Evolutionary conservation across 2,797 vertebrate species (phyloP).

Genomic region (Neosalanx taihuensis): DNA sequence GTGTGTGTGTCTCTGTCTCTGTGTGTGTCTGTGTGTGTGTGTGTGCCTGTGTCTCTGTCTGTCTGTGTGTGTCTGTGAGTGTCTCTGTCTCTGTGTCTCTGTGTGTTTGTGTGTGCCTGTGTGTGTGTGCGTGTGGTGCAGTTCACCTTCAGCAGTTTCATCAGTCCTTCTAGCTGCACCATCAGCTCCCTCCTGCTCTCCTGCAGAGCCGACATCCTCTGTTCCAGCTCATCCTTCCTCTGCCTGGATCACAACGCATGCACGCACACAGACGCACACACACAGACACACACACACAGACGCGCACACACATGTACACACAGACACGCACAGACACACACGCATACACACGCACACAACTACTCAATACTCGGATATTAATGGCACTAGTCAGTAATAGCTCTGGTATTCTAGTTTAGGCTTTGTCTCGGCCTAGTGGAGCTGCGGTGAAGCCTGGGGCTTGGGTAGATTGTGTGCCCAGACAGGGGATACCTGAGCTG

Average conservation of each 20-base stretch:
- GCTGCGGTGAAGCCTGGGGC: not conserved
- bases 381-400: no score
- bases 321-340: constrained; percentile 28
- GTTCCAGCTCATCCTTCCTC: constrained; percentile 92
- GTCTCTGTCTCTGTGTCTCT: no score
- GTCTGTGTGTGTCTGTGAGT: no score
- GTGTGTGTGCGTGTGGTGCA: constrained; percentile 17
- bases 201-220: constrained; percentile 93
- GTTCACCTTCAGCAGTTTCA: constrained; percentile 93
- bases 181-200: constrained; percentile 94
- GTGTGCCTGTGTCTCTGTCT: no score
- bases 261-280: not conserved
- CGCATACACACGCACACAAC: not conserved
- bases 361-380: not conserved
- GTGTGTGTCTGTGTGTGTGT: not conserved
- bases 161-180: constrained; percentile 94
- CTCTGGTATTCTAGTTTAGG: no score
- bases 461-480: not conserved
- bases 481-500: constrained; percentile 78
- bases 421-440: not conserved
- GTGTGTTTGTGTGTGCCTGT: constrained; percentile 7
- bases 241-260: constrained; percentile 71
- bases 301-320: constrained; percentile 24
- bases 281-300: constrained; percentile 5
- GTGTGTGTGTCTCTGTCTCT: not conserved